phyloP scores from a whole-genome alignment of 2,797 vertebrate genomes.

The Muscicapa comitata region DNA sequence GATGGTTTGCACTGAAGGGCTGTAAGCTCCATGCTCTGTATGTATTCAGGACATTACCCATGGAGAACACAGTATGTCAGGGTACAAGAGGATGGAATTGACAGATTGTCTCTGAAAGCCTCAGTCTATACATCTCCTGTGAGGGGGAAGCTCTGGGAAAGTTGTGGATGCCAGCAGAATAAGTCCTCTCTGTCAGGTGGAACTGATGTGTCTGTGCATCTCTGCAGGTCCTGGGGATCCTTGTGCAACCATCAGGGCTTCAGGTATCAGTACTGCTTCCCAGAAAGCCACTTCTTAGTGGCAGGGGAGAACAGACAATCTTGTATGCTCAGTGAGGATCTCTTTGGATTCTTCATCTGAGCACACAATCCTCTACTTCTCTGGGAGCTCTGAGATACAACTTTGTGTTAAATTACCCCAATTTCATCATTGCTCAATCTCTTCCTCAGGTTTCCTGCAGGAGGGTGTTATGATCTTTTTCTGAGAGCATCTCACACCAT shows the following conservation, averaged over 20 bases:
- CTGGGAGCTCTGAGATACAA: neutral
- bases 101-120: neutral
- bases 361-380: neutral
- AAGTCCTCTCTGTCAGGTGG: neutral
- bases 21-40: neutral
- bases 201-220: neutral
- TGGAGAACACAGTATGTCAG: neutral
- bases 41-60: neutral
- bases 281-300: neutral
- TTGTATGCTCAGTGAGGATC: neutral
- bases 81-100: neutral
- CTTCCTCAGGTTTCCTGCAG: neutral
- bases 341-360: neutral
- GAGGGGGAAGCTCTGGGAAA: neutral
- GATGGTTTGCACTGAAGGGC: fast-evolving
- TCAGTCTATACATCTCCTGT: neutral
- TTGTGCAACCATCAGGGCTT: neutral
- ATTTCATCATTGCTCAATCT: neutral
- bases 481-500: neutral
- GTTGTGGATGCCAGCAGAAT: neutral
- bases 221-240: neutral
- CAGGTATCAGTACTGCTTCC: neutral
- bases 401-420: neutral
- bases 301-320: neutral
- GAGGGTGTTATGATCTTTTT: neutral